Conservation (phyloP, 2,888 invertebrate species). For the Thelaira solivaga region DNA sequence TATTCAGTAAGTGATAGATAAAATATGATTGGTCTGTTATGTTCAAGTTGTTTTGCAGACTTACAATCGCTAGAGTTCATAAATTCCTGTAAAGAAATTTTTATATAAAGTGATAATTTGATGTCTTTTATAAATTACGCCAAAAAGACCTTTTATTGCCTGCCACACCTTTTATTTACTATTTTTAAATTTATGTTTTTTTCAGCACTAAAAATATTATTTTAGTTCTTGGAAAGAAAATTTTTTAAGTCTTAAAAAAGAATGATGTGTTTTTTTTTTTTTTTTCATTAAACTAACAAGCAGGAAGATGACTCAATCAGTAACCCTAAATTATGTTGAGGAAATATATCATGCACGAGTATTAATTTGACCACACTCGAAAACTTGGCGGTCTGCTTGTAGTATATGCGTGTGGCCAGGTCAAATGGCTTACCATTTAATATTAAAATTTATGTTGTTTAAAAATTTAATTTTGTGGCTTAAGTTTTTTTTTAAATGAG, state of each 20-base stretch:
- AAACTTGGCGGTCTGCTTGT: no score
- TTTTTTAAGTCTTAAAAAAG: no score
- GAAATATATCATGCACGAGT: slow-evolving; percentile 20
- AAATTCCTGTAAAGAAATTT: no score
- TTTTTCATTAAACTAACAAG: neutral
- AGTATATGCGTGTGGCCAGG: slow-evolving; percentile 25
- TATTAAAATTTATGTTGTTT: slow-evolving; percentile 48
- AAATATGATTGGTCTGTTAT: slow-evolving; percentile 45
- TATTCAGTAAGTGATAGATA: slow-evolving; percentile 62
- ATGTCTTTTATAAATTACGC: no score
- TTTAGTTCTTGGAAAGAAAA: no score
- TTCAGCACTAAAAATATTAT: no score
- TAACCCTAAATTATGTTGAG: slow-evolving; percentile 34
- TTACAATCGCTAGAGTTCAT: no score
- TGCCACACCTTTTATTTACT: no score
- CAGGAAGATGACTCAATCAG: slow-evolving; percentile 35
- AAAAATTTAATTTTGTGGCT: slow-evolving; percentile 24
- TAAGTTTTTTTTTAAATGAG: slow-evolving; percentile 36
- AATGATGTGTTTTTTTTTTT: no score
- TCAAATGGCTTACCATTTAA: slow-evolving; percentile 34
- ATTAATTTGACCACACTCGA: slow-evolving; percentile 2
- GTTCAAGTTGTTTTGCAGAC: slow-evolving; percentile 8
- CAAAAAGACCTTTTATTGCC: no score
- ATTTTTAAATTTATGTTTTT: no score
- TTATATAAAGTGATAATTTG: no score